These are phyloP conservation scores for Dryococelus australis DNA, from an alignment of 2,888 invertebrate genomes.

Conservation along the genomic window DNA sequence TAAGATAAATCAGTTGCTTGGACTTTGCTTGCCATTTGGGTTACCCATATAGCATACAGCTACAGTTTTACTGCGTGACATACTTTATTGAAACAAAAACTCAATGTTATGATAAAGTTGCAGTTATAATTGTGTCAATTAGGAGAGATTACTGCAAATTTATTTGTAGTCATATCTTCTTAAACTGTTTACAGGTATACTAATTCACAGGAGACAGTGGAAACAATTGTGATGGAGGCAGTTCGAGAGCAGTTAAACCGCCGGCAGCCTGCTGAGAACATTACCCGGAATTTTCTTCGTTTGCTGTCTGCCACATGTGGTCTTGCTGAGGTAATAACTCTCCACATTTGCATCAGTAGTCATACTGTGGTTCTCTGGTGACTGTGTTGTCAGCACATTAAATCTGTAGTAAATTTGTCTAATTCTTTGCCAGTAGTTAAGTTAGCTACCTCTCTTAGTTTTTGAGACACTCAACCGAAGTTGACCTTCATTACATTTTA, in stretches of 20 bases:
- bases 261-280: constrained; percentile 84
- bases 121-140: too few relatives aligned
- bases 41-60: too few relatives aligned
- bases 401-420: background rate
- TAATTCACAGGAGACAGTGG: constrained; percentile 71
- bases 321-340: constrained; percentile 71
- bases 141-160: too few relatives aligned
- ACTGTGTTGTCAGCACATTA: background rate
- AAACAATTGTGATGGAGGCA: constrained; percentile 83
- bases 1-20: too few relatives aligned
- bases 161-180: background rate
- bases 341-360: background rate
- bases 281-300: constrained; percentile 87
- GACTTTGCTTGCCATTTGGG: too few relatives aligned
- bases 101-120: too few relatives aligned
- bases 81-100: too few relatives aligned
- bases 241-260: constrained; percentile 87
- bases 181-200: constrained; percentile 62
- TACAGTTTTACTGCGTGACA: too few relatives aligned
- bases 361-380: background rate
- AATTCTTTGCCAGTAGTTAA: background rate
- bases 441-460: background rate
- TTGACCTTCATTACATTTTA: too few relatives aligned
- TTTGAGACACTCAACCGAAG: too few relatives aligned
- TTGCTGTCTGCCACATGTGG: constrained; percentile 87